These are phyloP conservation scores for Pammene aurita DNA, from an alignment of 2,888 invertebrate genomes.

Conservation along the genomic window DNA sequence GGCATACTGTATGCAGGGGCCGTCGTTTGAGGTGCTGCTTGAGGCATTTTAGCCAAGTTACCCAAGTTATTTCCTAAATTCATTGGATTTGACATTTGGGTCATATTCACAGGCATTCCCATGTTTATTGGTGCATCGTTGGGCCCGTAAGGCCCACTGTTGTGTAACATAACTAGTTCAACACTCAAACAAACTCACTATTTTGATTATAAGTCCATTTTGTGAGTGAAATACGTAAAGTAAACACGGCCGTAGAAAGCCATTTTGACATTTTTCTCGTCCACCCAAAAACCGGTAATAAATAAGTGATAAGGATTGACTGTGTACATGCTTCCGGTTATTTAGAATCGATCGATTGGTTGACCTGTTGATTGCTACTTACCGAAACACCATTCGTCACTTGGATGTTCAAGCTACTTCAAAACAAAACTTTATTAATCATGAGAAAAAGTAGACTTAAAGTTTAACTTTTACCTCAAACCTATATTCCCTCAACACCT, in stretches of 20 bases:
- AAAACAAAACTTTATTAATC: not conserved
- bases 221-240: conserved; percentile 49
- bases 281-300: conserved; percentile 44
- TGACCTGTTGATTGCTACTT: not conserved
- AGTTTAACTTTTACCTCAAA: conserved; percentile 3
- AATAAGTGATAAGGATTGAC: conserved; percentile 23
- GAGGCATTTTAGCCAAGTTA: conserved; percentile 63
- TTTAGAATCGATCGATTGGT: conserved; percentile 1
- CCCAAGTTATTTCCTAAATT: conserved; percentile 62
- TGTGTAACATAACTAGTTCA: conserved; percentile 66
- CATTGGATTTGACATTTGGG: conserved; percentile 57
- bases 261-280: conserved; percentile 66
- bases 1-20: conserved; percentile 59
- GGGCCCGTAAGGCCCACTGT: conserved; percentile 68
- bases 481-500: not conserved
- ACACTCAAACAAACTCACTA: conserved; percentile 41
- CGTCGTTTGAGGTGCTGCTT: conserved; percentile 53
- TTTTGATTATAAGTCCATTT: conserved; percentile 43
- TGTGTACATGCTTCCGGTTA: conserved; percentile 13
- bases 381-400: not conserved
- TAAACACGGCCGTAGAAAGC: conserved; percentile 65
- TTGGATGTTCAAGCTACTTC: not conserved
- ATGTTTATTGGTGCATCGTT: conserved; percentile 66
- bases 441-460: not conserved
- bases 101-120: conserved; percentile 63